Conservation (phyloP, 2,888 invertebrate genomes). For the Ochropacha duplaris region DNA sequence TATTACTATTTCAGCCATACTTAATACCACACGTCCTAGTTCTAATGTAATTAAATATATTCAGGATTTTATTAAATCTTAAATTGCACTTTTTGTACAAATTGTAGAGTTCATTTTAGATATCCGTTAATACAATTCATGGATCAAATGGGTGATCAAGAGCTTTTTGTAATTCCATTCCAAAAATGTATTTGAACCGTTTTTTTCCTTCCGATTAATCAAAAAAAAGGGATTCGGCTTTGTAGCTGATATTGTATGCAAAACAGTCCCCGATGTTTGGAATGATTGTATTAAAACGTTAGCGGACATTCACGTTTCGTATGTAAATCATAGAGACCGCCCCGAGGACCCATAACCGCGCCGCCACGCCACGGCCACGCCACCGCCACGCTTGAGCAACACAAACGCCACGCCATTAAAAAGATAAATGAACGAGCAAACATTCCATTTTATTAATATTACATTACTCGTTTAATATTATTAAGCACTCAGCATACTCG, state of each 20-base stretch:
- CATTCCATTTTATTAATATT: constrained; percentile 37
- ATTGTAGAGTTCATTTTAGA: background rate
- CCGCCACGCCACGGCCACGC: background rate
- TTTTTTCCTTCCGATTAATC: background rate
- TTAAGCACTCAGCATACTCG: background rate
- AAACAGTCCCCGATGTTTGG: constrained; percentile 48
- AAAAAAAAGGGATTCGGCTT: constrained; percentile 2
- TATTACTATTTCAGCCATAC: no score
- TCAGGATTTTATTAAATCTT: background rate
- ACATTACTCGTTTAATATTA: constrained; percentile 14
- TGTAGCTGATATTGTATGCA: constrained; percentile 48
- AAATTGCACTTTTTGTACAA: background rate
- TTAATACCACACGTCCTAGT: no score
- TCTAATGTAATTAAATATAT: background rate
- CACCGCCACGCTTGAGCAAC: constrained; percentile 18
- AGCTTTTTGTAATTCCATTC: background rate
- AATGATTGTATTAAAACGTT: constrained; percentile 51
- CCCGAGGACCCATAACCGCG: background rate
- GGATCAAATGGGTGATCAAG: background rate
- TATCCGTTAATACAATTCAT: background rate
- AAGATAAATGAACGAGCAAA: constrained; percentile 48
- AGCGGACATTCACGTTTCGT: constrained; percentile 33
- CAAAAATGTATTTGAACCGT: background rate
- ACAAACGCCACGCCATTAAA: constrained; percentile 45
- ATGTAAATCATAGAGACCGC: constrained; percentile 51